Base-by-base conservation (phyloP, 2,888 invertebrate species). In the Molanna angustata region DNA sequence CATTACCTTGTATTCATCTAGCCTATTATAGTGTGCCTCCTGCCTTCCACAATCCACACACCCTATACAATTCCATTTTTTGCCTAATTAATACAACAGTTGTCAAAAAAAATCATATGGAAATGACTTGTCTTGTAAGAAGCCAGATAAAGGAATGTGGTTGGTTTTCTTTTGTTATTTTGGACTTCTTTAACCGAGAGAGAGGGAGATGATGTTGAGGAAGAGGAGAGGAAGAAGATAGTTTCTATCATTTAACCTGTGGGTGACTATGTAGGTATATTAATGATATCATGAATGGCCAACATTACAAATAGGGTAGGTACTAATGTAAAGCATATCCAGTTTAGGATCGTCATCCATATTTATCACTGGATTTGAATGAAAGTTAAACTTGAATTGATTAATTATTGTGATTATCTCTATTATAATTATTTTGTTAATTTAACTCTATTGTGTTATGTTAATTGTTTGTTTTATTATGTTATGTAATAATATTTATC, bases 21-120 rank as follows among this genome's bases (percentile, higher is more conserved):
- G 49, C 43, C 49, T 49, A 49, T 33, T 13, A 18, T 49, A 43
- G 49, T 49, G 49, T 49, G 49, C 49, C 49, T 49, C 49, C 49
- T 19, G 9, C 43, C 49, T 20, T 9, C 31, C 40, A 7, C 22
- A 13, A 21, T 40, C 20, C 11, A 21, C 19, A 19, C 18, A 18
- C 35, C 19, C 40, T 19, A 37, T 27, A 37, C n/a, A n/a, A n/a
- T n/a, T n/a, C n/a, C n/a, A n/a, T n/a, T n/a, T n/a, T n/a, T n/a
- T n/a, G n/a, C n/a, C n/a, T n/a, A n/a, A n/a, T n/a, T n/a, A n/a
- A n/a, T n/a, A n/a, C n/a, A n/a, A n/a, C n/a, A n/a, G n/a, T n/a
- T n/a, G n/a, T n/a, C n/a, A n/a, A n/a, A n/a, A n/a, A n/a, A n/a
- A n/a, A n/a, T n/a, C n/a, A n/a, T n/a, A n/a, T n/a, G n/a, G n/a